phyloP scores from a whole-genome alignment of 1,140 invertebrate species.

The Meloidogyne chitwoodi region DNA sequence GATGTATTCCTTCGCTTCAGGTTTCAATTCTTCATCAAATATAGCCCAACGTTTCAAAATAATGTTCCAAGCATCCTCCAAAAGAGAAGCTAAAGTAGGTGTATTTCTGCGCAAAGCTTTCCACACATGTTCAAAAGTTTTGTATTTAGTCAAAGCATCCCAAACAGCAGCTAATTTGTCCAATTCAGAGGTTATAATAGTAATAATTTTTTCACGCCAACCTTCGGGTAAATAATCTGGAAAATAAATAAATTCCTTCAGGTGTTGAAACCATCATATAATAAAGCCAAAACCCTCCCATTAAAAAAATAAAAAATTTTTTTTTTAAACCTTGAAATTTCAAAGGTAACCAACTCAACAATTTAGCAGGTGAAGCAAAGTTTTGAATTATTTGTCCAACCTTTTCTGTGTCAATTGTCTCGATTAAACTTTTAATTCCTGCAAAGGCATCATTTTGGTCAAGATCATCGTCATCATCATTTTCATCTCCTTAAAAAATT shows the following conservation, averaged over 20 bases:
- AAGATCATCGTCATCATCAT: neutral
- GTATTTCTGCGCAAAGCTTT: neutral
- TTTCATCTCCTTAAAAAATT: neutral
- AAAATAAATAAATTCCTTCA: no score
- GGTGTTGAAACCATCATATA: no score
- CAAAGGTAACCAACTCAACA: neutral
- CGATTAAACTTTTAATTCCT: neutral
- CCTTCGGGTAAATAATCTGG: neutral
- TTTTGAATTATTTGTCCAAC: neutral
- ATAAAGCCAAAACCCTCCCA: no score
- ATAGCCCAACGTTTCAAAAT: neutral
- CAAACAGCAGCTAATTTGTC: neutral
- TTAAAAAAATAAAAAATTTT: no score
- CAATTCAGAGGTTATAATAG: neutral
- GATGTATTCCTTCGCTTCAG: constrained; percentile 2
- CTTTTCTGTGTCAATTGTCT: neutral
- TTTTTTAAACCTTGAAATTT: neutral
- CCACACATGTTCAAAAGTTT: neutral
- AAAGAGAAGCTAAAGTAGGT: neutral
- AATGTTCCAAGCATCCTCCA: constrained; percentile 4
- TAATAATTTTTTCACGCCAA: neutral
- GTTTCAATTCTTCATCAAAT: neutral
- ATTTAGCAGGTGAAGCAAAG: neutral
- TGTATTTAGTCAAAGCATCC: neutral
- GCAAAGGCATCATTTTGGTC: neutral